Conservation (phyloP, 2,797 vertebrate species). For the Falco cherrug region DNA sequence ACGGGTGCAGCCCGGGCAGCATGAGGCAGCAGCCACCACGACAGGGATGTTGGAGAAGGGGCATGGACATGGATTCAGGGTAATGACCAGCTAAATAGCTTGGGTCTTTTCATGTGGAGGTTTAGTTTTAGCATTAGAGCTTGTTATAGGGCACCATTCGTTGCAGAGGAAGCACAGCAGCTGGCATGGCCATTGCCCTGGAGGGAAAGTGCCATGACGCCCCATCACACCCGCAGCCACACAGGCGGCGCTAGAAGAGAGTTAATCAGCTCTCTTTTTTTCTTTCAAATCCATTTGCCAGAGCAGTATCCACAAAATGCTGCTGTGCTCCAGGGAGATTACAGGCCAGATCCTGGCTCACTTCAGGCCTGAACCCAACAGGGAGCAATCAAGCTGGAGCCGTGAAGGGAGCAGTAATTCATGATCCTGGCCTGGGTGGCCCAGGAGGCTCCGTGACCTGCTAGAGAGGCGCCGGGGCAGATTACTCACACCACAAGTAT, state of each 20-base stretch:
- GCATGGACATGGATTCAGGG: background rate
- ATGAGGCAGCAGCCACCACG: background rate
- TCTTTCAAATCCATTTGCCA: background rate
- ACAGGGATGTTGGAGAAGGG: background rate
- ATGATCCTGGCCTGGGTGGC: background rate
- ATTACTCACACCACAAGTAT: constrained; percentile 20
- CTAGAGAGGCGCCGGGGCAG: background rate
- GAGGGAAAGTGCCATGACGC: background rate
- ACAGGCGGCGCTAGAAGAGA: background rate
- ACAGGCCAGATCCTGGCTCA: background rate
- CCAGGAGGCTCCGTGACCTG: background rate
- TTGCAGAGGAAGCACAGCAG: background rate
- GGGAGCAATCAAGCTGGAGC: background rate
- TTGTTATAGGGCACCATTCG: background rate
- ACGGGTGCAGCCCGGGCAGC: accelerated
- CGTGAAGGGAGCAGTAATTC: background rate
- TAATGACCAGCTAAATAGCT: background rate
- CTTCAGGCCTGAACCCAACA: background rate
- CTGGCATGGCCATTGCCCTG: background rate
- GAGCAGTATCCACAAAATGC: background rate
- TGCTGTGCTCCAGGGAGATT: background rate
- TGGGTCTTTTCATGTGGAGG: background rate
- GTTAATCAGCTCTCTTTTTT: background rate
- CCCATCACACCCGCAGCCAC: background rate
- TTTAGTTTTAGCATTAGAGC: background rate